phyloP scores from a whole-genome alignment of 2,888 invertebrate genomes.

The Apantesis nais region DNA sequence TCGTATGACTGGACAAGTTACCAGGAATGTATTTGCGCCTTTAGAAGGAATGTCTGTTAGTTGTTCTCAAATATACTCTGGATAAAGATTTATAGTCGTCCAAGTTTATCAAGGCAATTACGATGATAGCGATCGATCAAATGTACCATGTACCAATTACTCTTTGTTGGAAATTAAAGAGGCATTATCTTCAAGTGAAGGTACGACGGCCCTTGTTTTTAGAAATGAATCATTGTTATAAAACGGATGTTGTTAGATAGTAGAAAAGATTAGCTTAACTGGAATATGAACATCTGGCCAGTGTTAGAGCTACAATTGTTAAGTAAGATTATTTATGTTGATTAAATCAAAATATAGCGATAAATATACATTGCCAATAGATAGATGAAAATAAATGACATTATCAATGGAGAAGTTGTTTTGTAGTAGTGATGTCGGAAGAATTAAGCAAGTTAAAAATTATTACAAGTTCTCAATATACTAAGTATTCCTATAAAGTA shows the following conservation, averaged over 20 bases:
- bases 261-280: constrained; percentile 5
- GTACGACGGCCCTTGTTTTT: constrained; percentile 48
- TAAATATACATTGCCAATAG: too few species aligned
- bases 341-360: too few species aligned
- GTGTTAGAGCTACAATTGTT: too few species aligned
- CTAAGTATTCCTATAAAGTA: too few species aligned
- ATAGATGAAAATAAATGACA: too few species aligned
- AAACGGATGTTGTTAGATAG: constrained; percentile 42
- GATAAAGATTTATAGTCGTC: constrained; percentile 56
- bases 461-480: too few species aligned
- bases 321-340: too few species aligned
- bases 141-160: constrained; percentile 63
- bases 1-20: background rate
- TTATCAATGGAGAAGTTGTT: too few species aligned
- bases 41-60: constrained; percentile 20
- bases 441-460: too few species aligned
- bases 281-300: constrained; percentile 2
- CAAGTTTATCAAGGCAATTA: constrained; percentile 71
- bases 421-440: too few species aligned
- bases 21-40: background rate
- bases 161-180: constrained; percentile 59
- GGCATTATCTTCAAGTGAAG: constrained; percentile 56
- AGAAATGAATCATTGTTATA: constrained; percentile 47
- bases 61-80: constrained; percentile 52
- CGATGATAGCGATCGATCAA: constrained; percentile 71